Evolutionary conservation across 1,140 invertebrate species (phyloP).

Genomic region (Cheumatopsyche charites): DNA sequence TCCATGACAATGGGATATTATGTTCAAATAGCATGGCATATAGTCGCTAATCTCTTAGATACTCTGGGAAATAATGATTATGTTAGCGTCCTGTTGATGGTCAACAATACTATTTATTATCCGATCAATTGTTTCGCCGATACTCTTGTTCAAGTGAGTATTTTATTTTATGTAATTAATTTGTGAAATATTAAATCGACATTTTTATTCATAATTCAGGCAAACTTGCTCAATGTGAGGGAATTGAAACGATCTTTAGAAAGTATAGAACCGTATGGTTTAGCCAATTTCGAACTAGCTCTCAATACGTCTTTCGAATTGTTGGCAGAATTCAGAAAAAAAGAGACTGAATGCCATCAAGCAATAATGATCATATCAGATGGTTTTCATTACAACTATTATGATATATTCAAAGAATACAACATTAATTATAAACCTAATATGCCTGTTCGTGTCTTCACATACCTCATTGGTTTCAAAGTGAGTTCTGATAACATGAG

Average conservation of each 20-base stretch:
- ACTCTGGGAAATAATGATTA: conserved; percentile 98
- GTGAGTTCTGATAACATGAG: conserved; percentile 53
- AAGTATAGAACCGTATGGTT: conserved; percentile 79
- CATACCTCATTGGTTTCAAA: conserved; percentile 95
- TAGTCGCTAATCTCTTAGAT: conserved; percentile 93
- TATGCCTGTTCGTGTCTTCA: conserved; percentile 92
- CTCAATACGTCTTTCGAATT: conserved; percentile 89
- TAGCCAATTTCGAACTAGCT: conserved; percentile 94
- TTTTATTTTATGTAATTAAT: no score
- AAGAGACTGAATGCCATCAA: conserved; percentile 68
- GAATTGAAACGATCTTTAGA: conserved; percentile 82
- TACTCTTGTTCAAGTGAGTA: conserved; percentile 77
- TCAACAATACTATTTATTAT: conserved; percentile 73
- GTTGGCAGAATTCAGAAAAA: conserved; percentile 68
- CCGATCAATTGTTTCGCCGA: conserved; percentile 88
- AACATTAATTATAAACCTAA: conserved; percentile 77
- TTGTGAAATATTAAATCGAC: no score
- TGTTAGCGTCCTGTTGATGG: conserved; percentile 92
- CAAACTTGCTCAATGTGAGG: conserved; percentile 86
- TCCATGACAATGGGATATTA: conserved; percentile 92
- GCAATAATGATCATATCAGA: conserved; percentile 99
- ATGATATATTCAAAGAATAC: conserved; percentile 87
- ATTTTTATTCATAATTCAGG: conserved; percentile 62
- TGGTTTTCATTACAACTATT: conserved; percentile 93
- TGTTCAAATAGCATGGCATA: conserved; percentile 91